A percentile compares a stretch with the other conserved stretches of the same genome.
phyloP scores from a whole-genome alignment of 2,888 invertebrate genomes.

The Euzophera pinguis region DNA sequence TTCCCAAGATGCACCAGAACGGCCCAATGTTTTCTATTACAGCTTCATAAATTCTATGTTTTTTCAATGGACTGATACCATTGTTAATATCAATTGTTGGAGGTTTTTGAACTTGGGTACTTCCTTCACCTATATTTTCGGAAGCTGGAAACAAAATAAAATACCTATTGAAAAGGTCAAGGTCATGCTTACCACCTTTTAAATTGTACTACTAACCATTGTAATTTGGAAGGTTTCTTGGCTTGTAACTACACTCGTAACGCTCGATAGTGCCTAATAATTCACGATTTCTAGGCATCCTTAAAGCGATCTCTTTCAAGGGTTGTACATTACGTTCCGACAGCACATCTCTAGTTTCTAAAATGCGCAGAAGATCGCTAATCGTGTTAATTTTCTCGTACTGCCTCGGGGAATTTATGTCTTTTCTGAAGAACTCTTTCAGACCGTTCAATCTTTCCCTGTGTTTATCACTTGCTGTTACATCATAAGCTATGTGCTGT shows the following conservation, averaged over 20 bases:
- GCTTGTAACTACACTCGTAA: slow-evolving; percentile 34
- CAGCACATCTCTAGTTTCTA: slow-evolving; percentile 58
- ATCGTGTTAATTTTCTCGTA: slow-evolving; percentile 55
- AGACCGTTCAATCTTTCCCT: slow-evolving; percentile 41
- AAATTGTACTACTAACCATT: no score
- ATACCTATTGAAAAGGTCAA: not conserved
- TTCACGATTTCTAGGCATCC: slow-evolving; percentile 36
- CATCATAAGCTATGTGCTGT: slow-evolving; percentile 41
- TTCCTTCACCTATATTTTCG: not conserved
- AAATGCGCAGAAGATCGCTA: slow-evolving; percentile 48
- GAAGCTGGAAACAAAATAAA: not conserved
- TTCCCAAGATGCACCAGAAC: slow-evolving; percentile 2
- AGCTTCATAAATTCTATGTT: slow-evolving; percentile 9
- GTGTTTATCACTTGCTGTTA: slow-evolving; percentile 45
- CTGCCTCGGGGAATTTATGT: slow-evolving; percentile 60
- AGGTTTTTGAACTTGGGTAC: not conserved
- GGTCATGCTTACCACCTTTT: no score
- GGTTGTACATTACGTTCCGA: slow-evolving; percentile 56
- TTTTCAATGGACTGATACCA: not conserved
- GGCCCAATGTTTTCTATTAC: slow-evolving; percentile 5
- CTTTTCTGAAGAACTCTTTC: slow-evolving; percentile 52
- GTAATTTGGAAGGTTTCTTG: not conserved
- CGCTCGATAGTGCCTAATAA: slow-evolving; percentile 41
- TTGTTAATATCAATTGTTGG: not conserved
- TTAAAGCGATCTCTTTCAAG: slow-evolving; percentile 49